These are phyloP conservation scores for Copidosoma floridanum DNA, from an alignment of 1,140 invertebrate genomes.

Conservation along the genomic window DNA sequence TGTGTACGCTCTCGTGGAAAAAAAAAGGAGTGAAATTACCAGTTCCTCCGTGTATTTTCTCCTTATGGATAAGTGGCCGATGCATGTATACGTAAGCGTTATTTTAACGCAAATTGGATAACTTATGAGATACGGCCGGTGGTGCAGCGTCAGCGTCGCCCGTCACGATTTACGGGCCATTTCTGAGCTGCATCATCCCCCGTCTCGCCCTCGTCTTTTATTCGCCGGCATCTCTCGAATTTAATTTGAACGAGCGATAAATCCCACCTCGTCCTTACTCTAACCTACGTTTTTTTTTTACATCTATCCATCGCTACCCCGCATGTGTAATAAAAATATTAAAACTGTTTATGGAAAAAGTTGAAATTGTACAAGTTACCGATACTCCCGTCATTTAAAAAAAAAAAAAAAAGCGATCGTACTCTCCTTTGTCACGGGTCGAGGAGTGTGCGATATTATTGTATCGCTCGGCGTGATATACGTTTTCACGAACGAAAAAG, in stretches of 20 bases:
- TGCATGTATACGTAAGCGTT: conserved; percentile 33
- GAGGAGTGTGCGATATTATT: conserved; percentile 24
- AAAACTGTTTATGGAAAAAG: conserved; percentile 26
- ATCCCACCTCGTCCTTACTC: conserved; percentile 26
- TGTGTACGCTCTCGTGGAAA: not conserved
- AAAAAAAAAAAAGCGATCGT: no score
- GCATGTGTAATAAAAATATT: conserved; percentile 18
- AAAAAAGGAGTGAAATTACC: conserved; percentile 15
- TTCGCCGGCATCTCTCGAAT: conserved; percentile 31
- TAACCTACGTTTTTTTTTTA: conserved; percentile 21
- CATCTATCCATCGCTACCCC: not conserved
- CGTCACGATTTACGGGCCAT: conserved; percentile 51
- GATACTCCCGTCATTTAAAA: no score
- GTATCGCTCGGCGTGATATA: conserved; percentile 29
- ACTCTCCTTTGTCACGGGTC: no score
- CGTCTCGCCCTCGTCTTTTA: conserved; percentile 18
- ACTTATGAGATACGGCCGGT: conserved; percentile 54
- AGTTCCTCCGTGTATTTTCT: no score
- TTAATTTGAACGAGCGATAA: conserved; percentile 43
- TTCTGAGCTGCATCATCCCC: conserved; percentile 30
- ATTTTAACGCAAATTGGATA: conserved; percentile 56
- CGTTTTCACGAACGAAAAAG: conserved; percentile 25
- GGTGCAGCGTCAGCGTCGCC: conserved; percentile 46
- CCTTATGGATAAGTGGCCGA: no score
- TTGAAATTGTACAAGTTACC: conserved; percentile 26